These are phyloP conservation scores for Crypturellus undulatus DNA, from an alignment of 2,113 vertebrate genomes.

Conservation along the genomic window DNA sequence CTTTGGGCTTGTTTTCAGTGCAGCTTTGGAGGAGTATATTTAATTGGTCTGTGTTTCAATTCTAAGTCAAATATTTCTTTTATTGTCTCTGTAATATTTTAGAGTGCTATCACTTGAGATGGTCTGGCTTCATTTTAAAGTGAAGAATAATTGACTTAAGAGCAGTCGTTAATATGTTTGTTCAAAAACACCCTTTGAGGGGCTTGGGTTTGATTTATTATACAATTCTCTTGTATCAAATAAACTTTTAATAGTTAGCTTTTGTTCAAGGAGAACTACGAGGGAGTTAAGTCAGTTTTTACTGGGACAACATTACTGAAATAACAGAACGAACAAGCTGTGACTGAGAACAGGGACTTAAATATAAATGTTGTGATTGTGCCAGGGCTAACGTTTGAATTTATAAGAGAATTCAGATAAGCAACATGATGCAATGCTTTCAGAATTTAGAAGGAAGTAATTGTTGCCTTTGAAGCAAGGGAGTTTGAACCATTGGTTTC, in stretches of 20 bases:
- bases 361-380: constrained; percentile 48
- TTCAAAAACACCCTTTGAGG: background rate
- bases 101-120: background rate
- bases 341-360: constrained; percentile 28
- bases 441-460: constrained; percentile 50
- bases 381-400: constrained; percentile 39
- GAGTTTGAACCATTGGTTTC: background rate
- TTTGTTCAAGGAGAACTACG: constrained; percentile 5
- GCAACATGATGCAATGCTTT: constrained; percentile 48
- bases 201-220: constrained; percentile 40
- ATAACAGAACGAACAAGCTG: constrained; percentile 36
- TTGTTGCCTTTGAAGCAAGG: constrained; percentile 25
- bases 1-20: background rate
- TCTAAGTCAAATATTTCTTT: background rate
- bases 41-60: background rate
- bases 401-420: constrained; percentile 64
- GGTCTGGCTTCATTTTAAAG: background rate
- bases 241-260: constrained; percentile 10
- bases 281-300: constrained; percentile 34
- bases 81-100: background rate
- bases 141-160: background rate
- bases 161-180: background rate
- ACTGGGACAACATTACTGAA: constrained; percentile 36
- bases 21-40: background rate
- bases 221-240: constrained; percentile 14